Base-by-base conservation (phyloP, 2,113 vertebrate species). In the Chloroceryle aenea region DNA sequence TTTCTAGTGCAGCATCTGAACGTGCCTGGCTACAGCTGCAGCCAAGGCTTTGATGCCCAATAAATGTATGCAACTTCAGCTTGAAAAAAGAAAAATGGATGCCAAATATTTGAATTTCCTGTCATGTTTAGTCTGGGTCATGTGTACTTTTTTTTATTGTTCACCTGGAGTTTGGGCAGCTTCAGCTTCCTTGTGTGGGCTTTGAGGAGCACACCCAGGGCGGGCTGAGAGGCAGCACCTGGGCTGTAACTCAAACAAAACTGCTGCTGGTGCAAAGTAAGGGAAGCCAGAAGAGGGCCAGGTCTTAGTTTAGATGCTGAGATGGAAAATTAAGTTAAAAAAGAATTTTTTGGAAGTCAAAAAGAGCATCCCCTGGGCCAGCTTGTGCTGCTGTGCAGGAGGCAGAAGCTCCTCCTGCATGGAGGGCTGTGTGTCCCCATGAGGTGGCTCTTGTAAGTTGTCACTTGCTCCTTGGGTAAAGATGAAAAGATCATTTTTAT, bases 301-400 rank as follows among this genome's bases (percentile, higher is more conserved):
- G 75, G n/a, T 74, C 72, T 74, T 61, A 30, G 42, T 59, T 63
- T 23, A 76, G 90, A 84, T 56, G 64, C 82, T 81, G 90, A 93
- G 12, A 79, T 95, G 80, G 78, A 94, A 90, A 94, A 91, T 66
- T 32, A 55, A 92, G 84, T 66, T 77, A 85, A 93, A 93, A 64
- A 71, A 4, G 29, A 75, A 34, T 22, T 38, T 77, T 88, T 43
- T 77, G 34, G 16, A 80, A 67, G 47, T 32, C 36, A 29, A 82
- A 75, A 6, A 3, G 56, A 79, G 27, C 61, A 36, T 72, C 27
- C 48, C 32, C 61, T 79, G 80, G n/a, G 59, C 43, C 42, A 43
- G 53, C 89, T 45, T 89, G 79, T 89, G 87, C 87, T 0, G 40
- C 40, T 82, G 69, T 72, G 71, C 63, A 25, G 68, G 89, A 82